Evolutionary conservation across 2,888 invertebrate species (phyloP).

Genomic region (Parnassius orleans): DNA sequence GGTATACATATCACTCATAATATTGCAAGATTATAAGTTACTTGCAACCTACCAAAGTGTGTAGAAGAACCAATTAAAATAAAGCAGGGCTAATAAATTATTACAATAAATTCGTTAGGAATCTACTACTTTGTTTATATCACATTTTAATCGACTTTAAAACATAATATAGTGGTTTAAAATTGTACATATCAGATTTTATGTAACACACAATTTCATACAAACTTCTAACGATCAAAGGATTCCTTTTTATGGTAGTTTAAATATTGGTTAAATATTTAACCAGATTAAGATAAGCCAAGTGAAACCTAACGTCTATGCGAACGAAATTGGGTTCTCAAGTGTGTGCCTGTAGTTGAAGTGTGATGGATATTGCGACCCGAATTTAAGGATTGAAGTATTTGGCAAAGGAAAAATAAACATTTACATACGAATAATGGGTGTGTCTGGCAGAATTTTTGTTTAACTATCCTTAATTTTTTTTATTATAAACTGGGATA

Average conservation of each 20-base stretch:
- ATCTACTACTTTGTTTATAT: too few species aligned
- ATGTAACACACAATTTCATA: too few species aligned
- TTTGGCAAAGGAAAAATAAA: constrained; percentile 19
- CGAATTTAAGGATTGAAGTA: constrained; percentile 19
- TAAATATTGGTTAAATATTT: constrained; percentile 4
- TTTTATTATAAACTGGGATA: neutral
- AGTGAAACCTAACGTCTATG: constrained; percentile 8
- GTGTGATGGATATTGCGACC: constrained; percentile 25
- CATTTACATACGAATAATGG: constrained; percentile 7
- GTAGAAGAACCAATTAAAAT: too few species aligned
- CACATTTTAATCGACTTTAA: too few species aligned
- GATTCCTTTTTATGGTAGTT: neutral
- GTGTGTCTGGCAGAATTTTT: neutral
- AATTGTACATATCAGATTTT: too few species aligned
- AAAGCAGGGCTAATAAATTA: too few species aligned
- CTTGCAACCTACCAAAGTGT: too few species aligned
- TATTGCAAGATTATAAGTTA: too few species aligned
- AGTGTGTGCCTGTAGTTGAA: constrained; percentile 25
- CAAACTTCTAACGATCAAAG: too few species aligned
- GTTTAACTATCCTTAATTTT: neutral
- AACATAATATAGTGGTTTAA: too few species aligned
- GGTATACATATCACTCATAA: too few species aligned
- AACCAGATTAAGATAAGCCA: constrained; percentile 13
- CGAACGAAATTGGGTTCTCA: constrained; percentile 24
- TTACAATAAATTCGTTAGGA: too few species aligned